Evolutionary conservation across 2,888 invertebrate genomes (phyloP).

Genomic region (Pristionchus arcanus): DNA sequence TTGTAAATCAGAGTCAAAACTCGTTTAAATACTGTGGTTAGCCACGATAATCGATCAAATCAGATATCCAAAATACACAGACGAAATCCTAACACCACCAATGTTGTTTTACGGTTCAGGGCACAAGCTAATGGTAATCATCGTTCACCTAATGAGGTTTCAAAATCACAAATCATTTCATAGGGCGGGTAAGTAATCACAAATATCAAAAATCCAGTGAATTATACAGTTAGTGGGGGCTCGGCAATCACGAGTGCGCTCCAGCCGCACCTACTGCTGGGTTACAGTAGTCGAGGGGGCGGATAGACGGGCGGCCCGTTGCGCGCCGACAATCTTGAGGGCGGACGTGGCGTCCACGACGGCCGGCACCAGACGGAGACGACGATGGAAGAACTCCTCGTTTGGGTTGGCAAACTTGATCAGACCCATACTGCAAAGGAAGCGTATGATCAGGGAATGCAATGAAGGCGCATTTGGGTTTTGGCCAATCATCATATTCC

Average conservation of each 20-base stretch:
- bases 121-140: too few relatives aligned
- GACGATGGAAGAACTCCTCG: conserved; percentile 4
- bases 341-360: conserved; percentile 26
- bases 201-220: background rate
- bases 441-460: too few relatives aligned
- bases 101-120: background rate
- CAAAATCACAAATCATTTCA: background rate
- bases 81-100: background rate
- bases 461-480: too few relatives aligned
- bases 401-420: conserved; percentile 1
- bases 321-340: conserved; percentile 22
- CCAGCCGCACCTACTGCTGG: background rate
- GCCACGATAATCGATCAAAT: conserved; percentile 1
- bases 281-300: background rate
- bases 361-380: conserved; percentile 1
- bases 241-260: background rate
- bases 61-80: background rate
- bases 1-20: conserved; percentile 10
- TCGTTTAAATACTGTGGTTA: conserved; percentile 12
- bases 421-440: background rate
- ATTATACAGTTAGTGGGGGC: background rate
- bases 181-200: background rate
- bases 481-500: too few relatives aligned
- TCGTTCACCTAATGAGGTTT: too few relatives aligned
- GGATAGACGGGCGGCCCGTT: background rate